These are phyloP conservation scores for Drosophila malerkotliana DNA, from an alignment of 1,140 invertebrate species.

Conservation along the genomic window DNA sequence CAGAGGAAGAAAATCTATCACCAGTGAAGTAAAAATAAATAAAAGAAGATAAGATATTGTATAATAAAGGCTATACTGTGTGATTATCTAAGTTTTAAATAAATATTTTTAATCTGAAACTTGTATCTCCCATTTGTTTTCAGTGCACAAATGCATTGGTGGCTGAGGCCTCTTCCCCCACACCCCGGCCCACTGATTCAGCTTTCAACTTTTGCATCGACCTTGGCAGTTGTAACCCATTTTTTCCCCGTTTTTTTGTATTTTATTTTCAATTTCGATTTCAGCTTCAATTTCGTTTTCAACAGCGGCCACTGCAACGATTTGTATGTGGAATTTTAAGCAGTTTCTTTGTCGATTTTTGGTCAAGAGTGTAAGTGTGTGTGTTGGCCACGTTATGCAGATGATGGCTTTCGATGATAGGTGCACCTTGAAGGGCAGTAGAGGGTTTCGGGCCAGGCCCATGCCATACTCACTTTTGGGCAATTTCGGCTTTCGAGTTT, in stretches of 20 bases:
- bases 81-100: no score
- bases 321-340: slow-evolving; percentile 76
- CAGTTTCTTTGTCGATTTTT: slow-evolving; percentile 45
- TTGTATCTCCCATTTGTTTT: not conserved
- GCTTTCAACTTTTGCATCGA: slow-evolving; percentile 43
- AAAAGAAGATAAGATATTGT: not conserved
- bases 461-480: slow-evolving; percentile 7
- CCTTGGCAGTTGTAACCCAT: slow-evolving; percentile 72
- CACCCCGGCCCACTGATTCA: slow-evolving; percentile 7
- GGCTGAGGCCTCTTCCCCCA: not conserved
- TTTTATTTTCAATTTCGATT: slow-evolving; percentile 48
- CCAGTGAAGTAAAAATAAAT: not conserved
- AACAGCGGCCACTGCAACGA: slow-evolving; percentile 61
- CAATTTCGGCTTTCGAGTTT: slow-evolving; percentile 26
- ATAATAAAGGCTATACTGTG: not conserved
- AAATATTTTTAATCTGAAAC: no score
- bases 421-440: slow-evolving; percentile 51
- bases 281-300: slow-evolving; percentile 30
- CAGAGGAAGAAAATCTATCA: not conserved
- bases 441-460: slow-evolving; percentile 2
- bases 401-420: slow-evolving; percentile 22
- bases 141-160: slow-evolving; percentile 17
- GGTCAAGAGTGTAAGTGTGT: slow-evolving; percentile 1
- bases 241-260: slow-evolving; percentile 7
- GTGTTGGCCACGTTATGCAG: slow-evolving; percentile 23